Evolutionary conservation across 2,888 invertebrate species (phyloP).

Genomic region (Drosophila paucipuncta): DNA sequence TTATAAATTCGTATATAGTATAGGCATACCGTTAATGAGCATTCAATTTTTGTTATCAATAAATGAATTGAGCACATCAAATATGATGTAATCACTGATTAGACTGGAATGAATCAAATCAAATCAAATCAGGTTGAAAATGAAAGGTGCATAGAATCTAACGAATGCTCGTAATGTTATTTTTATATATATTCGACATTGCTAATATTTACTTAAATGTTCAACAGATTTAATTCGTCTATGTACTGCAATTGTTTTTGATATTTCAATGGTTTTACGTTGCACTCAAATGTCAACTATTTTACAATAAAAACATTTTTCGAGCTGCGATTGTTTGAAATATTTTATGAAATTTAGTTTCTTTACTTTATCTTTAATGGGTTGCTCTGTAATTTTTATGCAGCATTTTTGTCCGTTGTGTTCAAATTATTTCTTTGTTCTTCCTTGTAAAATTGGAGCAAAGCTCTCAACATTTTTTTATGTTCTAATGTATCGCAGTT

Average conservation of each 20-base stretch:
- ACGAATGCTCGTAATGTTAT: not conserved
- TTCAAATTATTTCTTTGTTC: constrained; percentile 43
- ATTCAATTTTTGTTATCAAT: not conserved
- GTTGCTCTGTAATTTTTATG: constrained; percentile 14
- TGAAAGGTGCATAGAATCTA: not conserved
- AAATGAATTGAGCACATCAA: not conserved
- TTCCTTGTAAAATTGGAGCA: constrained; percentile 66
- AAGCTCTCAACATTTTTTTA: constrained; percentile 62
- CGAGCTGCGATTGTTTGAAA: constrained; percentile 15
- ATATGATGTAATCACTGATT: not conserved
- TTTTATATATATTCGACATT: not conserved
- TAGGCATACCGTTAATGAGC: not conserved
- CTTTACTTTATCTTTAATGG: constrained; percentile 29
- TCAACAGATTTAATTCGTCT: not conserved
- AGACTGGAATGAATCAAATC: not conserved
- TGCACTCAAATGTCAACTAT: constrained; percentile 6
- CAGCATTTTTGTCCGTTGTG: constrained; percentile 31
- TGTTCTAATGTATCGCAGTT: constrained; percentile 39
- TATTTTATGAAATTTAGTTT: constrained; percentile 36
- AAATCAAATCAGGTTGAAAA: not conserved
- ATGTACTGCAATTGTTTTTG: not conserved
- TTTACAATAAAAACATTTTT: constrained; percentile 26
- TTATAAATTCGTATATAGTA: not conserved
- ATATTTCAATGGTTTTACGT: not conserved
- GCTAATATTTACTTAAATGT: not conserved